A percentile compares a stretch with the other conserved stretches of the same genome.
Conservation (phyloP, 2,797 vertebrate species). For the Enoplosus armatus region DNA sequence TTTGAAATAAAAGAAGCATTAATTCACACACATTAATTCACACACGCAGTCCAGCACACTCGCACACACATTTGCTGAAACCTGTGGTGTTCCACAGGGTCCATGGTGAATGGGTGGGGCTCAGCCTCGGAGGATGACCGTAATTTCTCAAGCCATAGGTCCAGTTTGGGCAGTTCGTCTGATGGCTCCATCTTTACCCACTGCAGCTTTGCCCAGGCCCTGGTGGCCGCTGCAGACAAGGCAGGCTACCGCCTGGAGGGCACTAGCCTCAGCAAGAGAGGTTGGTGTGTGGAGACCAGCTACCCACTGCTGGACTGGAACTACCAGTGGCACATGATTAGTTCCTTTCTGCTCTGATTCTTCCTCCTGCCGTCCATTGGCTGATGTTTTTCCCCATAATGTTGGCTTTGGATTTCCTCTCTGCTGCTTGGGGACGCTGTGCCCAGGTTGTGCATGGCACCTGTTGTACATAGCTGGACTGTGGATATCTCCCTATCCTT, state of each 20-base stretch:
- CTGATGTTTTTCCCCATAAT: slow-evolving; percentile 38
- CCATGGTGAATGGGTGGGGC: slow-evolving; percentile 99
- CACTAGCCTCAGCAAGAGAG: slow-evolving; percentile 97
- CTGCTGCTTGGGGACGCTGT: slow-evolving; percentile 58
- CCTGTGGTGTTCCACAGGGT: slow-evolving; percentile 88
- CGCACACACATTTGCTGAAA: slow-evolving; percentile 47
- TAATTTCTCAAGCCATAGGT: slow-evolving; percentile 97
- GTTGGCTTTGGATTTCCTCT: slow-evolving; percentile 51
- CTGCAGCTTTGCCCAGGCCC: slow-evolving; percentile 96
- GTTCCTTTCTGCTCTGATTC: slow-evolving; percentile 60
- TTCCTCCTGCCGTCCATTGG: slow-evolving; percentile 50
- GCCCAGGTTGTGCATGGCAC: slow-evolving; percentile 65
- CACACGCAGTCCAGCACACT: background rate
- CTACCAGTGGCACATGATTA: slow-evolving; percentile 47
- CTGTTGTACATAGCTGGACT: slow-evolving; percentile 66
- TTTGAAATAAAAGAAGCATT: background rate
- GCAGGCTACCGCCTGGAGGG: slow-evolving; percentile 96
- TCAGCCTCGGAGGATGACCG: slow-evolving; percentile 96
- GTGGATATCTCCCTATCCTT: slow-evolving; percentile 37
- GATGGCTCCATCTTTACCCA: slow-evolving; percentile 97
- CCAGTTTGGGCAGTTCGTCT: slow-evolving; percentile 96
- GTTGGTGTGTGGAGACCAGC: slow-evolving; percentile 87
- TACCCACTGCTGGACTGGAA: slow-evolving; percentile 44
- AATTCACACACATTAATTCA: background rate
- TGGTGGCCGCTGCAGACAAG: slow-evolving; percentile 97